Conservation (phyloP, 2,888 invertebrate genomes). For the Eupithecia vulgata region DNA sequence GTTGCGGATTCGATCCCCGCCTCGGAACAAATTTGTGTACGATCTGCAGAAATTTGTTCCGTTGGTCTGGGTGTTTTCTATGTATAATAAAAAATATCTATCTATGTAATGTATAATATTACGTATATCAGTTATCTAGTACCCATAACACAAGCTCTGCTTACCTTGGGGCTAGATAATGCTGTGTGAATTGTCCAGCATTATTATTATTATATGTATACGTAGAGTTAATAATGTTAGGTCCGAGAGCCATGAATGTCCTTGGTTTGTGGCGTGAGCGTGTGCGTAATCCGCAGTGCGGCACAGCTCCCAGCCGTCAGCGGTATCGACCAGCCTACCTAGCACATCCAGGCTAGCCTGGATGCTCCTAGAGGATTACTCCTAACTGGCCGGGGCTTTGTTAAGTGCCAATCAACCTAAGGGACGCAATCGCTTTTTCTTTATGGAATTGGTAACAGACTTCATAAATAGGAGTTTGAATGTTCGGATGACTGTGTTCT, state of each 20-base stretch:
- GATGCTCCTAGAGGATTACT: not conserved
- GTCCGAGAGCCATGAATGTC: not conserved
- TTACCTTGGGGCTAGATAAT: too few relatives aligned
- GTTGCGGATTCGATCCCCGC: too few relatives aligned
- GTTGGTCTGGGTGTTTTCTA: too few relatives aligned
- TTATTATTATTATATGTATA: too few relatives aligned
- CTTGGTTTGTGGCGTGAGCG: not conserved
- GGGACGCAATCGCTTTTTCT: not conserved
- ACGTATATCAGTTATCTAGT: too few relatives aligned
- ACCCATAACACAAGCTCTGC: too few relatives aligned
- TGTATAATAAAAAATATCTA: too few relatives aligned
- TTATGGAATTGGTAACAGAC: not conserved
- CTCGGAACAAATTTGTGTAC: too few relatives aligned
- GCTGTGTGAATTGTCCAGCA: too few relatives aligned
- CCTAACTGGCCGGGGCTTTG: not conserved
- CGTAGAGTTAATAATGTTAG: not conserved
- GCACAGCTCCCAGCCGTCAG: not conserved
- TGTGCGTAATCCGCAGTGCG: conserved; percentile 1
- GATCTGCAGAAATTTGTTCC: too few relatives aligned
- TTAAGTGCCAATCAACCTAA: not conserved
- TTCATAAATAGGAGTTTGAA: not conserved
- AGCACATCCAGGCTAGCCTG: not conserved
- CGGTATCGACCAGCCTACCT: not conserved
- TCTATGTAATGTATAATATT: too few relatives aligned
- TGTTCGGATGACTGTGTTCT: too few relatives aligned